Base-by-base conservation (phyloP, 2,888 invertebrate genomes). In the Drosophila mercatorum region DNA sequence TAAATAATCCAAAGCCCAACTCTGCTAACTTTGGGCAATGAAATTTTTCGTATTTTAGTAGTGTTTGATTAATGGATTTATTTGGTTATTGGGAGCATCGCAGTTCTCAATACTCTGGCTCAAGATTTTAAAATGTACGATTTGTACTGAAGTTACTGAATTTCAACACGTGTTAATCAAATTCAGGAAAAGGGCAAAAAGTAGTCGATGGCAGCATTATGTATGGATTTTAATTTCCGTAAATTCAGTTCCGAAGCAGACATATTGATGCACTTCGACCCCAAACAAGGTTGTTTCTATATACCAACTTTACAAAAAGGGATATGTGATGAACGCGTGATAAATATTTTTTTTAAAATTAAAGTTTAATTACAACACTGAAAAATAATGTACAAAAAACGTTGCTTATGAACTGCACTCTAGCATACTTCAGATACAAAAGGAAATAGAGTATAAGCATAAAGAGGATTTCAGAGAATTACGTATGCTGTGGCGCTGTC, bases 171-270 rank as follows among this genome's bases (percentile, higher is more conserved):
- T 34, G 6, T 34, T 34, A 34, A 6, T 34, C 31, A 34, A 34
- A 34, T 34, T 6, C 31, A 34, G 5, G 5, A 34, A 34, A 34
- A 34, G 6, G 31, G 5, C 7, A 34, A 34, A 34, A 34, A 0
- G 6, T 34, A 10, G 34, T 36, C 8, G 36, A 36, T 3, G 14
- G 11, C 11, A 22, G 10, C 11, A 52, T 44, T 44, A 6, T 22
- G 44, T 31, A 43, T 65, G 28, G 47, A 77, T 75, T 58, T 85
- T 85, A 88, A 85, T 89, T 89, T 85, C 85, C 89, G 79, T 53
- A 40, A 56, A 28, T 14, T 10, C 41, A 26, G 44, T 2, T 28
- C 41, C 38, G 61, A 14, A 41, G 28, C 61, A 36, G 61, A 17
- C 40, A 57, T 62, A 72, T 49, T 34, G 51, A 52, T 28, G 40